A percentile compares a stretch with the other conserved stretches of the same genome.
Evolutionary conservation across 2,113 vertebrate species (phyloP).

Genomic region (Phaethornis superciliosus): DNA sequence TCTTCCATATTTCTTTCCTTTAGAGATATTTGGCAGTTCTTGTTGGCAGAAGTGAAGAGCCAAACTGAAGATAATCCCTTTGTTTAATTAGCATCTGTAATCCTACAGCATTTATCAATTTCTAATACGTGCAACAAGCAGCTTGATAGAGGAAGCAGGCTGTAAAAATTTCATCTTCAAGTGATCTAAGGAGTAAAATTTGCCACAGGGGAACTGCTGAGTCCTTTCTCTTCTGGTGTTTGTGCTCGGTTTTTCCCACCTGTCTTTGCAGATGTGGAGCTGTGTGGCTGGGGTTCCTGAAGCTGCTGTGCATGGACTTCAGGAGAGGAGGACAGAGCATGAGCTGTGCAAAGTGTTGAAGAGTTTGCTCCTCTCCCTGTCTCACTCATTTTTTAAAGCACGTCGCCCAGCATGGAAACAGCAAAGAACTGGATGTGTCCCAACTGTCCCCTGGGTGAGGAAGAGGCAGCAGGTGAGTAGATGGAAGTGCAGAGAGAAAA

Average conservation of each 20-base stretch:
- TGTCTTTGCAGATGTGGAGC: not conserved
- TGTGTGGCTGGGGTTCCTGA: not conserved
- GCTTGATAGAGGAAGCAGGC: not conserved
- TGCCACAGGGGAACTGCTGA: not conserved
- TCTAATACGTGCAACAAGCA: not conserved
- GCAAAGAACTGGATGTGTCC: not conserved
- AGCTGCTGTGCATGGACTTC: not conserved
- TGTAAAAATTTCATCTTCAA: not conserved
- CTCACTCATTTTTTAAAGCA: not conserved
- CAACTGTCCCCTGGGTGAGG: not conserved
- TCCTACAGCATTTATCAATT: not conserved
- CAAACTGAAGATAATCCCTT: not conserved
- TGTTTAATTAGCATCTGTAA: not conserved
- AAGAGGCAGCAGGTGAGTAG: not conserved
- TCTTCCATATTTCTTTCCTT: not conserved
- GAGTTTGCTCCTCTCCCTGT: not conserved
- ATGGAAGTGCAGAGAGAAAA: not conserved
- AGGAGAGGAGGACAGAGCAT: not conserved
- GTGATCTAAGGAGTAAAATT: not conserved
- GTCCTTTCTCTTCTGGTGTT: not conserved
- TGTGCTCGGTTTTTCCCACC: not conserved
- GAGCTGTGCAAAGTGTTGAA: not conserved
- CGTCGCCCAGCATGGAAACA: not conserved
- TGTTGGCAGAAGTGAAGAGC: not conserved
- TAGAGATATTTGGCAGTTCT: not conserved